Percentiles rank a stretch among this genome's conserved stretches.
phyloP scores from a whole-genome alignment of 1,140 invertebrate species.

The Potamilus streckersoni region DNA sequence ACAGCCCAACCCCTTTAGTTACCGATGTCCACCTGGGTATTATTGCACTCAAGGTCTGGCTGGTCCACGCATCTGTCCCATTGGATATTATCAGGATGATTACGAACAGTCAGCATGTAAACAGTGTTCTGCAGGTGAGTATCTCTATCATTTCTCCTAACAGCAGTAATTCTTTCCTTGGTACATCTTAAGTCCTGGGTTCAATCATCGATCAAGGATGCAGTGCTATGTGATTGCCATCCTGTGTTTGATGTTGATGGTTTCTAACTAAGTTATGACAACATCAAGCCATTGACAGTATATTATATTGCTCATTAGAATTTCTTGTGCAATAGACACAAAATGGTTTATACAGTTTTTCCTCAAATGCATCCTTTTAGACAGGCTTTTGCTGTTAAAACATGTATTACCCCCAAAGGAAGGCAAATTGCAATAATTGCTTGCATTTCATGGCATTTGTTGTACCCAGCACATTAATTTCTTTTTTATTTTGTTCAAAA shows the following conservation, averaged over 20 bases:
- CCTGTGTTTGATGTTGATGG: not conserved
- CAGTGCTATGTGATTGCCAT: not conserved
- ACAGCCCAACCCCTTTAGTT: conserved; percentile 55
- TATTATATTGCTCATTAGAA: too few relatives aligned
- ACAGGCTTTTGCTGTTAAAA: too few relatives aligned
- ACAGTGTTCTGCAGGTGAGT: conserved; percentile 52
- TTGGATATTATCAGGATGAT: conserved; percentile 56
- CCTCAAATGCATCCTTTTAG: too few relatives aligned
- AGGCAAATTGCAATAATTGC: too few relatives aligned
- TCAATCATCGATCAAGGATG: not conserved
- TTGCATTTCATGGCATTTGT: too few relatives aligned
- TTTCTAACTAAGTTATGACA: not conserved
- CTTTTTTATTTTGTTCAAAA: too few relatives aligned
- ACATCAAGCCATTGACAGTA: not conserved
- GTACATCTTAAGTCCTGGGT: not conserved
- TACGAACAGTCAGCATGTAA: conserved; percentile 50
- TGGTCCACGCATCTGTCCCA: conserved; percentile 48
- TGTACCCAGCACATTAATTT: too few relatives aligned
- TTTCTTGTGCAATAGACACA: too few relatives aligned
- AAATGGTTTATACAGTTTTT: too few relatives aligned
- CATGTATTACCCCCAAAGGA: too few relatives aligned
- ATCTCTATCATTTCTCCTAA: too few relatives aligned
- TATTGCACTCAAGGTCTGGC: conserved; percentile 47
- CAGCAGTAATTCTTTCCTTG: too few relatives aligned
- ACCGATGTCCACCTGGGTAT: conserved; percentile 55